Base-by-base conservation (phyloP, 1,140 invertebrate species). In the Matsumurasca onukii region DNA sequence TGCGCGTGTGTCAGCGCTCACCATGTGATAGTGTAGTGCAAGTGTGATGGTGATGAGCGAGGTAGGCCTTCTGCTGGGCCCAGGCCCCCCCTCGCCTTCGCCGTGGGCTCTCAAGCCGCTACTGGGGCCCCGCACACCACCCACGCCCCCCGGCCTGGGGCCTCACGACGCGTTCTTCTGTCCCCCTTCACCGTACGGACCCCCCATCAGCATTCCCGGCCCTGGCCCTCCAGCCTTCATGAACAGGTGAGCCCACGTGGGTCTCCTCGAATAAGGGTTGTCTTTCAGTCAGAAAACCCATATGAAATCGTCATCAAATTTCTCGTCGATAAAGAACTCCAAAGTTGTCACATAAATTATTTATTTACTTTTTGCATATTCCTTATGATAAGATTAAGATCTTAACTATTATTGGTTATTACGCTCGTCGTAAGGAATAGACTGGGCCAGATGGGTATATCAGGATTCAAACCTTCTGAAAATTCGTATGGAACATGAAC, bases 151-250 rank as follows among this genome's bases (percentile, higher is more conserved):
- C 31, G 20, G 45, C 31, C 31, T 72, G n/a, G n/a, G n/a, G n/a
- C n/a, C n/a, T n/a, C n/a, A n/a, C n/a, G n/a, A n/a, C n/a, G n/a
- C n/a, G n/a, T n/a, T n/a, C n/a, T n/a, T n/a, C n/a, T n/a, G n/a
- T n/a, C n/a, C n/a, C n/a, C n/a, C n/a, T n/a, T n/a, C n/a, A n/a
- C n/a, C n/a, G n/a, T n/a, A n/a, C 39, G 39, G 9, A n/a, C 39
- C 39, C 39, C 39, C 9, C 39, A 9, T n/a, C 9, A 45, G 86
- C 86, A 0, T n/a, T 88, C 88, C 75, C 88, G 87, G 76, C 85
- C 83, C 69, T 85, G 86, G 49, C 86, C 86, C 20, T 68, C 61
- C 31, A 55, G 67, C 67, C 15, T 68, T 61, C 30, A 34, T 59
- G n/a, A 68, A 59, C 55, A 68, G 67, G 67, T 68, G 31, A 67